Conservation (phyloP, 2,888 invertebrate genomes). For the Campopleginae sp. region DNA sequence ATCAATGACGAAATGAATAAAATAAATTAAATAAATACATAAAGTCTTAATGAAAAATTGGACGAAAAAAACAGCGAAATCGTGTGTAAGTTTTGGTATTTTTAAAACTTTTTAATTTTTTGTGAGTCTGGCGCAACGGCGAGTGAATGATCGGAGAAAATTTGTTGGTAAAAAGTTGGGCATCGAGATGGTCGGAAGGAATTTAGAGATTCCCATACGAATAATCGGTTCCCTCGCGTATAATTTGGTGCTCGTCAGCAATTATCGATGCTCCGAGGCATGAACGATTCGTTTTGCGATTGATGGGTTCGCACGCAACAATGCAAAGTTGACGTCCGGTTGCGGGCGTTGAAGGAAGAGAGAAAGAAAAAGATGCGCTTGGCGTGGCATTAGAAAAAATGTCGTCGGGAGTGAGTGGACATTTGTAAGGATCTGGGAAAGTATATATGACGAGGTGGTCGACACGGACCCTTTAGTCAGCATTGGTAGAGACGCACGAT, state of each 20-base stretch:
- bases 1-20: background rate
- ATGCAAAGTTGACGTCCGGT: conserved; percentile 59
- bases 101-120: background rate
- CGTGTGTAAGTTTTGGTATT: too few species aligned
- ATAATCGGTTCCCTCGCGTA: background rate
- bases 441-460: conserved; percentile 81
- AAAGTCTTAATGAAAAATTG: background rate
- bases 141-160: background rate
- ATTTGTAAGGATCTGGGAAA: conserved; percentile 76
- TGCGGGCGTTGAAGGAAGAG: conserved; percentile 56
- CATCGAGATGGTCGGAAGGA: background rate
- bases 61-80: too few species aligned
- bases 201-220: background rate
- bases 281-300: conserved; percentile 37
- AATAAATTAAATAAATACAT: background rate
- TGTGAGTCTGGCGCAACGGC: background rate
- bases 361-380: conserved; percentile 46
- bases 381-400: conserved; percentile 69
- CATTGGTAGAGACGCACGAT: conserved; percentile 78
- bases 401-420: conserved; percentile 66
- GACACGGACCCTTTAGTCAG: conserved; percentile 79
- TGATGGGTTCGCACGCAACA: conserved; percentile 8
- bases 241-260: conserved; percentile 24
- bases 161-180: background rate
- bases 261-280: conserved; percentile 34